Conservation (phyloP, 2,888 invertebrate species). For the Drosophila yooni region DNA sequence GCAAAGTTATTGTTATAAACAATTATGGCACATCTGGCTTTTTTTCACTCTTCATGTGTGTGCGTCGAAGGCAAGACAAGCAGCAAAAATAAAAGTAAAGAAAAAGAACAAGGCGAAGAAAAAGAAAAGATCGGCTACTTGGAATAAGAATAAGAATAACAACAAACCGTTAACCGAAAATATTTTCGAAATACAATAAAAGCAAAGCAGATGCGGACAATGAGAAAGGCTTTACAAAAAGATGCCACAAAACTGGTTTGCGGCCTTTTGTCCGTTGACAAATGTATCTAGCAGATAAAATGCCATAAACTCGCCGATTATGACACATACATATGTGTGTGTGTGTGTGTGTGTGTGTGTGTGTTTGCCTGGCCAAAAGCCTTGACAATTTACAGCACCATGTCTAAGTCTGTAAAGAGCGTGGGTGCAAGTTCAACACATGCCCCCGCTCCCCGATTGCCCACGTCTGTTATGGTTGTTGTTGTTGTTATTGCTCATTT, state of each 20-base stretch:
- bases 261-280: constrained; percentile 48
- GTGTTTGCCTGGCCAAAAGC: constrained; percentile 19
- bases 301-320: constrained; percentile 43
- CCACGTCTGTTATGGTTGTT: constrained; percentile 43
- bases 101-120: constrained; percentile 9
- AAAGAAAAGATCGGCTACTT: constrained; percentile 3
- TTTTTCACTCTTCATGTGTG: background rate
- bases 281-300: constrained; percentile 63
- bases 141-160: background rate
- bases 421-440: constrained; percentile 58
- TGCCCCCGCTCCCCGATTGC: background rate
- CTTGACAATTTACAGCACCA: constrained; percentile 57
- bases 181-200: constrained; percentile 16
- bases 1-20: constrained; percentile 65
- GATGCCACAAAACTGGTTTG: constrained; percentile 64
- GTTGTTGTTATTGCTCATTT: constrained; percentile 45
- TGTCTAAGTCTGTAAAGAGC: constrained; percentile 4
- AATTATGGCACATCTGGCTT: constrained; percentile 65
- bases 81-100: constrained; percentile 7
- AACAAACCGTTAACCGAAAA: constrained; percentile 56
- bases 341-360: background rate
- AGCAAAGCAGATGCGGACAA: constrained; percentile 24
- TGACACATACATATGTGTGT: constrained; percentile 21
- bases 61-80: constrained; percentile 3
- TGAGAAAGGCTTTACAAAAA: constrained; percentile 49